These are phyloP conservation scores for Dreissena polymorpha DNA, from an alignment of 1,140 invertebrate species.

Conservation along the genomic window DNA sequence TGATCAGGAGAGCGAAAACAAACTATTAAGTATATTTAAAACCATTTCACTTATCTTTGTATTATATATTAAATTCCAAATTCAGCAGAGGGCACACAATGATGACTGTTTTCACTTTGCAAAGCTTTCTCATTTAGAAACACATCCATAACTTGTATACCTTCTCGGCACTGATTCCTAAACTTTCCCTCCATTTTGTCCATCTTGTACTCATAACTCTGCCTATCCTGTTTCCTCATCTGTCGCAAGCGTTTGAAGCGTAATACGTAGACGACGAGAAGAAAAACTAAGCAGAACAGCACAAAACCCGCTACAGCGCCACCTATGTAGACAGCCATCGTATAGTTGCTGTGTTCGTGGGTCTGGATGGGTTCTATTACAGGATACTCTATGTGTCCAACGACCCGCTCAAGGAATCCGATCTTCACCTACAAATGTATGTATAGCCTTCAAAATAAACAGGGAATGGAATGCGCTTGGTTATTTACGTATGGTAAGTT, in stretches of 20 bases:
- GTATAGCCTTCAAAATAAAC: not conserved
- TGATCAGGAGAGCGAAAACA: too few relatives aligned
- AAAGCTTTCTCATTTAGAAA: too few relatives aligned
- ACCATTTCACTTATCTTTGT: too few relatives aligned
- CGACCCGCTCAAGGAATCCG: not conserved
- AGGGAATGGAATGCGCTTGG: too few relatives aligned
- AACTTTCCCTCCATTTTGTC: constrained; percentile 37
- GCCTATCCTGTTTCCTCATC: constrained; percentile 10
- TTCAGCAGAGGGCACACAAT: too few relatives aligned
- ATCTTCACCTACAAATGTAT: constrained; percentile 10
- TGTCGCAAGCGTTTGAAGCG: not conserved
- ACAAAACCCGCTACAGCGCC: not conserved
- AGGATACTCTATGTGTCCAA: constrained; percentile 12
- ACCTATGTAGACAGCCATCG: not conserved
- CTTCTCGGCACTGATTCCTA: constrained; percentile 52
- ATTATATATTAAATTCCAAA: too few relatives aligned
- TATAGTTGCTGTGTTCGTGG: not conserved
- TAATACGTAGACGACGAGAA: not conserved
- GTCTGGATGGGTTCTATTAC: not conserved
- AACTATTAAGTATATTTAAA: too few relatives aligned
- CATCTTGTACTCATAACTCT: constrained; percentile 22
- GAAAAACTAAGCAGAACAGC: not conserved
- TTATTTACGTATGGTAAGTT: too few relatives aligned
- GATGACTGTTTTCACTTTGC: too few relatives aligned
- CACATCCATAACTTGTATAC: not conserved